Conservation (phyloP, 2,888 invertebrate species). For the Drosophila acutilabella region DNA sequence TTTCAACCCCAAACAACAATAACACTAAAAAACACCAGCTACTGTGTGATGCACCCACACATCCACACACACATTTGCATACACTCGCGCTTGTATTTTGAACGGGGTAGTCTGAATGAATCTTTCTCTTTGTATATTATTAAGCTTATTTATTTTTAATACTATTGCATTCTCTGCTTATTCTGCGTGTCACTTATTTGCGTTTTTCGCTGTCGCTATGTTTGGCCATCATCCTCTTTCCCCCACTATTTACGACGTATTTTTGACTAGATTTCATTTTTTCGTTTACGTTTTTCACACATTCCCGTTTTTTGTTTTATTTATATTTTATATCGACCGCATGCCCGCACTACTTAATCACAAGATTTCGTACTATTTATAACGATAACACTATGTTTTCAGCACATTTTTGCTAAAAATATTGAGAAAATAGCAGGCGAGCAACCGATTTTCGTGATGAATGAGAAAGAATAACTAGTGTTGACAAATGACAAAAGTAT, state of each 20-base stretch:
- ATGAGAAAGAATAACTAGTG: conserved; percentile 53
- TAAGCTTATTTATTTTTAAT: conserved; percentile 58
- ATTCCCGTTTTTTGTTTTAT: conserved; percentile 28
- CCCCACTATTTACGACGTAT: conserved; percentile 63
- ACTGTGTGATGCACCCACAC: conserved; percentile 57
- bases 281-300: conserved; percentile 50
- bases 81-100: conserved; percentile 29
- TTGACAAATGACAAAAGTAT: conserved; percentile 10
- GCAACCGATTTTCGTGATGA: conserved; percentile 62
- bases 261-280: conserved; percentile 74
- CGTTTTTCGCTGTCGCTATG: conserved; percentile 68
- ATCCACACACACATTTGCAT: conserved; percentile 39
- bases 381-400: conserved; percentile 40
- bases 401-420: conserved; percentile 59
- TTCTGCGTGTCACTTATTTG: conserved; percentile 79
- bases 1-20: conserved; percentile 70
- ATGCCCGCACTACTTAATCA: conserved; percentile 23
- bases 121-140: conserved; percentile 46
- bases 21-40: conserved; percentile 39
- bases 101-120: conserved; percentile 34
- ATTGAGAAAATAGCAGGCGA: conserved; percentile 41
- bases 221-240: conserved; percentile 61
- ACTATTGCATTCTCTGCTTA: conserved; percentile 52
- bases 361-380: conserved; percentile 36
- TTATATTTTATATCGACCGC: conserved; percentile 14